Conservation (phyloP, 2,113 vertebrate species). For the Eubucco bourcierii region DNA sequence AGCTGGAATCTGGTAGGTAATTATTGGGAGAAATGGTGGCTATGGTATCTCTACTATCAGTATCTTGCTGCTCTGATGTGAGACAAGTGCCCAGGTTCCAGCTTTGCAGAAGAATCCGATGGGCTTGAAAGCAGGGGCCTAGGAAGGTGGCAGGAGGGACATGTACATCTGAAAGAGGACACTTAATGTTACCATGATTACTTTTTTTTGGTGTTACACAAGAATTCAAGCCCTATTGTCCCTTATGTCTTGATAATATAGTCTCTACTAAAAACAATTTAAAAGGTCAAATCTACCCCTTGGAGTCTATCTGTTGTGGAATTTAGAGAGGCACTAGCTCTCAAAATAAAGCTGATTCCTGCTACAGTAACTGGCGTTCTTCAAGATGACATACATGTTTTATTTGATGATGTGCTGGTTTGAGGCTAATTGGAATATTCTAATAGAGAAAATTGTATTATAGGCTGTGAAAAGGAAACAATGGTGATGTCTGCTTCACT, state of each 20-base stretch:
- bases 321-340: neutral
- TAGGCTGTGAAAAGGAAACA: too few species aligned
- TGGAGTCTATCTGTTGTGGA: neutral
- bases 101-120: neutral
- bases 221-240: neutral
- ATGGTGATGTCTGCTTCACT: too few species aligned
- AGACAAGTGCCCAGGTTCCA: neutral
- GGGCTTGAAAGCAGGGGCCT: neutral
- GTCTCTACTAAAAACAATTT: neutral
- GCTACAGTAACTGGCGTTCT: neutral
- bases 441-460: too few species aligned
- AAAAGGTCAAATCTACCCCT: neutral
- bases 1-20: neutral
- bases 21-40: neutral
- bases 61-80: neutral
- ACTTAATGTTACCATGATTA: neutral
- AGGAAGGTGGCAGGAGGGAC: neutral
- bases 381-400: neutral
- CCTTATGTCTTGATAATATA: neutral
- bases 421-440: too few species aligned
- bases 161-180: accelerated
- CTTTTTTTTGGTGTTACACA: neutral
- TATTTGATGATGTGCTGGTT: too few species aligned
- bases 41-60: neutral
- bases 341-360: neutral